Percentiles rank a stretch among this genome's conserved stretches.
Conservation (phyloP, 2,113 vertebrate species). For the Bothrops jararaca region DNA sequence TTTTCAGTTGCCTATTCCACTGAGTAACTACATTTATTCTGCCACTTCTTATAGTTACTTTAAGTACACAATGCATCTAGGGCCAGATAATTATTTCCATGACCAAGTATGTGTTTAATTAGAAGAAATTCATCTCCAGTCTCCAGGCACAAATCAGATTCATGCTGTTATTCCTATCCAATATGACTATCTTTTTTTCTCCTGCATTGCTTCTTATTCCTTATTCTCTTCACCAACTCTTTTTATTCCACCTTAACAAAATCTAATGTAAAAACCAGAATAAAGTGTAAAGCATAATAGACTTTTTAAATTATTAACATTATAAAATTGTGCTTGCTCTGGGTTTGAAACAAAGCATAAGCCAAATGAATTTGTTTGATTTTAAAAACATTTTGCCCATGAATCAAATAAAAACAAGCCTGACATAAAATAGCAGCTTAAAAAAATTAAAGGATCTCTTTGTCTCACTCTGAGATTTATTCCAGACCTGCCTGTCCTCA, state of each 20-base stretch:
- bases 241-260: neutral
- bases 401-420: neutral
- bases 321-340: neutral
- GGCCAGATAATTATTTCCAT: neutral
- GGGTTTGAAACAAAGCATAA: neutral
- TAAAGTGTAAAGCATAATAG: neutral
- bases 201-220: neutral
- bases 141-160: neutral
- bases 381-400: neutral
- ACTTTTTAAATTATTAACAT: neutral
- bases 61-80: neutral
- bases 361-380: neutral
- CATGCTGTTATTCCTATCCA: neutral
- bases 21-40: neutral
- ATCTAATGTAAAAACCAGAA: neutral
- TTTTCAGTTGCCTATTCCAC: neutral
- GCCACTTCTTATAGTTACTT: neutral
- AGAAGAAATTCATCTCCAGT: neutral
- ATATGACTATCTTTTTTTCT: neutral
- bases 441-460: neutral
- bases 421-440: neutral
- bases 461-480: neutral
- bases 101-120: neutral
- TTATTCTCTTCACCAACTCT: neutral
- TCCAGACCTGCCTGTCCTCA: neutral